Evolutionary conservation across 37 sponge, comb jelly and placozoan species (phyloP).

Genomic region (Eunapius fragilis): DNA sequence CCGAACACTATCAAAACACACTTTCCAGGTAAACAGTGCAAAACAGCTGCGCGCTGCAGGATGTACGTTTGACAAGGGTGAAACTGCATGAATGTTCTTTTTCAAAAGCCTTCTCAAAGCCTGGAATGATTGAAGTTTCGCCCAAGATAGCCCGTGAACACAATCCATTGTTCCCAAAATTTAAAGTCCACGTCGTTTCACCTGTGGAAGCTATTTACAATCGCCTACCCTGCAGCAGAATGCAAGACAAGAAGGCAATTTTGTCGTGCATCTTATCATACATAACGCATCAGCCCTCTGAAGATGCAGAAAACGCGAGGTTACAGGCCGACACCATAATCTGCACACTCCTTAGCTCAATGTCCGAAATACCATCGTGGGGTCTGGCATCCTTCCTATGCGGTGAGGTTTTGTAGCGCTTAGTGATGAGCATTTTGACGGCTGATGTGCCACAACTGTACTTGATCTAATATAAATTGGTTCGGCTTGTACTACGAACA

Average conservation of each 20-base stretch:
- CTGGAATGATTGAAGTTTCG: constrained; percentile 35
- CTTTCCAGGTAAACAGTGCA: constrained; percentile 32
- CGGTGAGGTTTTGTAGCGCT: constrained; percentile 1
- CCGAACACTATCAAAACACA: constrained; percentile 21
- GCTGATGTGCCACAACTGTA: too few species aligned
- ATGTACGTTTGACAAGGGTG: too few species aligned
- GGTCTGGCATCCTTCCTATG: constrained; percentile 20
- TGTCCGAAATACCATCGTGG: constrained; percentile 16
- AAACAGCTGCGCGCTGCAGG: too few species aligned
- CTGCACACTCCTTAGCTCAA: constrained; percentile 6
- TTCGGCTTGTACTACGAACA: too few species aligned
- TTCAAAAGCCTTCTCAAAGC: constrained; percentile 16
- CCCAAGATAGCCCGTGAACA: constrained; percentile 8
- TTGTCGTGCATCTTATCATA: constrained; percentile 41
- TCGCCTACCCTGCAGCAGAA: neutral
- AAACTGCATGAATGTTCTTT: neutral
- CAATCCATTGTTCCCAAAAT: constrained; percentile 29
- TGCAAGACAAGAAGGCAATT: neutral
- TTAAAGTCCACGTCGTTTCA: constrained; percentile 18
- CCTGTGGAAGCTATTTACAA: constrained; percentile 41
- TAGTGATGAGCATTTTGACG: neutral
- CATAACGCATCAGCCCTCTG: constrained; percentile 1
- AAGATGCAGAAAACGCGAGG: neutral
- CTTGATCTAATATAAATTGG: too few species aligned
- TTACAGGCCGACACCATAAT: constrained; percentile 2